These are phyloP conservation scores for Poecilia picta DNA, from an alignment of 2,797 vertebrate genomes.

Conservation along the genomic window DNA sequence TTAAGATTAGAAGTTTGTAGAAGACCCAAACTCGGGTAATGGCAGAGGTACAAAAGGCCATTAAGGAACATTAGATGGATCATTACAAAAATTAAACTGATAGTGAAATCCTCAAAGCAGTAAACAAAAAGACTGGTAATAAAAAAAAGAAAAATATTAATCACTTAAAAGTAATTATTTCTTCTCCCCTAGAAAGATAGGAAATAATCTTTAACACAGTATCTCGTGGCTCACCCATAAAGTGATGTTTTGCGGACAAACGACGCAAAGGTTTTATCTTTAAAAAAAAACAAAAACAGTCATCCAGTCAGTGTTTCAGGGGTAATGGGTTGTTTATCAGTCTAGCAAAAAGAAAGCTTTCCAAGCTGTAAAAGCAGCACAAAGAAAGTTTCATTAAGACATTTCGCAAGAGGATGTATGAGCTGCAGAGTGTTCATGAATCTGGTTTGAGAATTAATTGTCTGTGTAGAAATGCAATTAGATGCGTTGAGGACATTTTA, in stretches of 20 bases:
- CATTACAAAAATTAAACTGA: neutral
- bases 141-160: neutral
- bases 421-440: neutral
- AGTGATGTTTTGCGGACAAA: neutral
- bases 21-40: neutral
- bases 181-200: neutral
- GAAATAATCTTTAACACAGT: neutral
- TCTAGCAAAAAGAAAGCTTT: neutral
- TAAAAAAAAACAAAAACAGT: neutral
- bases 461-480: conserved; percentile 10
- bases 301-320: neutral
- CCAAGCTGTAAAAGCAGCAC: neutral
- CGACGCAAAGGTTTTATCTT: neutral
- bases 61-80: neutral
- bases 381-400: neutral
- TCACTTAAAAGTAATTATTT: neutral
- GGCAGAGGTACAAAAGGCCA: neutral
- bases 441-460: conserved; percentile 7
- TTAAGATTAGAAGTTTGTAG: neutral
- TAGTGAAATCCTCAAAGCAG: neutral
- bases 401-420: neutral
- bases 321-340: neutral
- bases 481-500: neutral
- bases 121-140: neutral
- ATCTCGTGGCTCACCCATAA: neutral